Base-by-base conservation (phyloP, 2,888 invertebrate species). In the Eucriotettix oculatus region DNA sequence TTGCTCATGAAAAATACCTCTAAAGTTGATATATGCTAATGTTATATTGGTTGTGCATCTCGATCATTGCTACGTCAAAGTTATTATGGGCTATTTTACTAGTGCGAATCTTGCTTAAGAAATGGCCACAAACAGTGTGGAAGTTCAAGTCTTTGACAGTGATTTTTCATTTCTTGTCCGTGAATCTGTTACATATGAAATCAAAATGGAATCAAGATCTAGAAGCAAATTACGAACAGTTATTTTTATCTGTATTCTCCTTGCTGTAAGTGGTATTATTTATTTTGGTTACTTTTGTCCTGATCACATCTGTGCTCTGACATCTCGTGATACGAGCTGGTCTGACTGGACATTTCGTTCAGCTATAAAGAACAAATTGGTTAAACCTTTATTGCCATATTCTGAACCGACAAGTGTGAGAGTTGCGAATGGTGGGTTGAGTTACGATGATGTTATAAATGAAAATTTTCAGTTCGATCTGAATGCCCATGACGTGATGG, bases 401-500 rank as follows among this genome's bases (percentile, higher is more conserved):
- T 67, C 68, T 55, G 66, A 63, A 54, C 67, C 68, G 12, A 59
- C 65, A 57, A 68, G 66, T 57, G 63, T 67, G 9, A 68, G 68
- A 63, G 62, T 67, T 56, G 68, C 68, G 52, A 69, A 67, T 58
- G 76, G 68, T 55, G 83, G 86, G 63, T 79, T 90, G 63, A 90
- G 90, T 67, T 90, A 90, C 72, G 90, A 90, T 71, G 90, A 90
- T 73, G 85, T 90, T 68, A 78, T 90, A 60, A 89, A 89, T 71
- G 90, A 90, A 71, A 87, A 87, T 75, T 90, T 90, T 74, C 82
- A 87, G 69, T 92, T 92, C 75, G 89, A 92, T 74, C 87, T 92
- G 76, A 87, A 89, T 72, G 90, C 89, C 12, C 89, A 91, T 70
- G 98, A 99, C 77, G 98, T 99, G 60, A 89, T 99, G 81, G 97